Evolutionary conservation across 2,888 invertebrate genomes (phyloP), one percentile per base, ranked within the genome.

Genomic region (Tenthredo distinguenda): DNA sequence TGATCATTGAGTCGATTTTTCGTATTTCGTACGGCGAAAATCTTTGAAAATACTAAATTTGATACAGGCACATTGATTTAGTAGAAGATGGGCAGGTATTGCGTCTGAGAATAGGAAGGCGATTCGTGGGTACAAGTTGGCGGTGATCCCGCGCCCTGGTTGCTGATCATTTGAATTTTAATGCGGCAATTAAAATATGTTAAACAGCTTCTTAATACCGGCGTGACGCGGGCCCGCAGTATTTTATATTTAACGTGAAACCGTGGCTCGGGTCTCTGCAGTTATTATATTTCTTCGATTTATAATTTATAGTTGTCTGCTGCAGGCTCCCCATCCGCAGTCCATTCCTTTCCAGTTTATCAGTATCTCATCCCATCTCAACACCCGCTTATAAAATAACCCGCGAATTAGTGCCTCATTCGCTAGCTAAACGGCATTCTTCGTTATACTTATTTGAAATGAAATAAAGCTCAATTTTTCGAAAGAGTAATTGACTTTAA

Each of bases 221-320:
- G 43, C 83, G 85, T 86, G 88, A 88, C 89, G 86, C 86, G 89
- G 89, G 87, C 58, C 65, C 88, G 90, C 88, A 89, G 90, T 88
- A 89, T 91, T 91, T 92, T 90, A 91, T 90, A 88, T 91, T 92
- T 91, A 92, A 92, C 91, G 89, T 90, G 91, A 92, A 92, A 91
- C 88, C 91, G 91, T 92, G 90, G 91, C 91, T 91, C 89, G 90
- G 68, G 40, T 62, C 89, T 87, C 84, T 71, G 83, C 83, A 83
- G 83, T 83, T 83, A 83, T 83, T 83, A 83, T 83, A 83, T 83
- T 43, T 83, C 50, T 83, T 71, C 83, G 83, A 83, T 83, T 83
- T 47, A 47, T 83, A 83, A 83, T 83, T 83, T 83, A 83, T 83
- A 43, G 83, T 68, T 68, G 83, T 68, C 83, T 65, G 65, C 47